Percentiles rank a stretch among this genome's conserved stretches.
Conservation (phyloP, 2,113 vertebrate species). For the Hystrix brachyura region DNA sequence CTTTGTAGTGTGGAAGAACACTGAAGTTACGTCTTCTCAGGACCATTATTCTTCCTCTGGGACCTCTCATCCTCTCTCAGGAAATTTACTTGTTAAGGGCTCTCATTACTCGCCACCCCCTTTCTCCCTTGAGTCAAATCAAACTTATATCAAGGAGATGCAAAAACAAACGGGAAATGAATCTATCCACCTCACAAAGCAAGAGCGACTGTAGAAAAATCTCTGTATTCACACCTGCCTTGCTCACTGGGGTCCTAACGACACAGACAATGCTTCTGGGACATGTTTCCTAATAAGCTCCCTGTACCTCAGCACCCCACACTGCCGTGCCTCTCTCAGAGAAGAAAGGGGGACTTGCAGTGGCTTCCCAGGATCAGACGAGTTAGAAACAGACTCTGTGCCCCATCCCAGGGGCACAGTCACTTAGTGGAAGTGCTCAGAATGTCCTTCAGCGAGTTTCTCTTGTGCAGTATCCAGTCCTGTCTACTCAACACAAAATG, state of each 20-base stretch:
- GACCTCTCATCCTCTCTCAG: neutral
- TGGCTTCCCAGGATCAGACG: neutral
- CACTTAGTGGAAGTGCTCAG: neutral
- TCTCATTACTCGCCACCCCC: neutral
- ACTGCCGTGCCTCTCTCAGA: neutral
- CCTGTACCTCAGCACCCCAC: neutral
- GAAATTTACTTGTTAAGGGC: constrained; percentile 10
- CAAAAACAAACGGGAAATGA: constrained; percentile 56
- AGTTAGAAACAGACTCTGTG: neutral
- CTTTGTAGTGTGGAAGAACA: neutral
- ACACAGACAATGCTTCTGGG: neutral
- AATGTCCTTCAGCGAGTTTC: too few species aligned
- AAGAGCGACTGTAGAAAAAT: neutral
- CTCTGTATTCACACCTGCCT: neutral
- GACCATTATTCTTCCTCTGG: neutral
- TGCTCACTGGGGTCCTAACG: neutral
- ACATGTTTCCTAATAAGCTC: neutral
- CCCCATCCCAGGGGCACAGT: neutral
- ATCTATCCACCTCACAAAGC: neutral
- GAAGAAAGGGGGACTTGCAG: neutral
- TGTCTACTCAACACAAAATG: neutral
- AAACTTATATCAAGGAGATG: neutral
- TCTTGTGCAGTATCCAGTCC: neutral
- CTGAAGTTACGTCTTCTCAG: neutral
- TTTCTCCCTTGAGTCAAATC: constrained; percentile 36